Evolutionary conservation across 2,888 invertebrate genomes (phyloP), one percentile per base, ranked within the genome.

Genomic region (Metopia argyrocephala): DNA sequence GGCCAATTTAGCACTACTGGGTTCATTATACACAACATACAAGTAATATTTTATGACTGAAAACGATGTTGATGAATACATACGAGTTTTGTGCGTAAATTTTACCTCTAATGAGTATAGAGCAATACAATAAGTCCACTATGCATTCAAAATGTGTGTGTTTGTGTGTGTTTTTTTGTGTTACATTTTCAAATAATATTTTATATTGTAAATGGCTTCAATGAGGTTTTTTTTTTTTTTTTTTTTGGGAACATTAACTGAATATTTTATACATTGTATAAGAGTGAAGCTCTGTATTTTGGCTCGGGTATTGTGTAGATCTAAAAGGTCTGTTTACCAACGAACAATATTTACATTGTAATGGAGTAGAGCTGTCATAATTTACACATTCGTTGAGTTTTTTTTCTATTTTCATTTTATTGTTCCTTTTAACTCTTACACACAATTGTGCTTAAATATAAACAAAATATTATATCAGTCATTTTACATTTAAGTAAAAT

Each of bases 361-460:
- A 64, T 64, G 38, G 27, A n/a, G n/a, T n/a, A n/a, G n/a, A 65
- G 66, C 74, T 74, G 74, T 59, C 66, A 74, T 66, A 74, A 74
- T 74, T 74, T 74, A 65, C 65, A 57, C 57, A 74, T 56, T 28
- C 52, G 28, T 27, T 69, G 38, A 3, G 18, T 5, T 57, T 5
- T 57, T 9, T 20, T n/a, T 12, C 3, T 27, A 7, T 28, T 9
- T 9, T 57, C 4, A 5, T 9, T 57, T 20, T 57, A 28, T 57
- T 28, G 28, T 57, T 57, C 38, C 38, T 38, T 38, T 27, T 27
- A n/a, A 57, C 57, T 28, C 57, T 31, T 54, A 54, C 12, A 15
- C 15, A 38, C 38, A 9, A 15, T 38, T 38, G 38, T 38, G n/a
- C n/a, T 38, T 38, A 12, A 38, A 38, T 38, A 15, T 38, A n/a